Evolutionary conservation across 2,888 invertebrate species (phyloP), one percentile per base, ranked within the genome.

Genomic region (Formica aserva): DNA sequence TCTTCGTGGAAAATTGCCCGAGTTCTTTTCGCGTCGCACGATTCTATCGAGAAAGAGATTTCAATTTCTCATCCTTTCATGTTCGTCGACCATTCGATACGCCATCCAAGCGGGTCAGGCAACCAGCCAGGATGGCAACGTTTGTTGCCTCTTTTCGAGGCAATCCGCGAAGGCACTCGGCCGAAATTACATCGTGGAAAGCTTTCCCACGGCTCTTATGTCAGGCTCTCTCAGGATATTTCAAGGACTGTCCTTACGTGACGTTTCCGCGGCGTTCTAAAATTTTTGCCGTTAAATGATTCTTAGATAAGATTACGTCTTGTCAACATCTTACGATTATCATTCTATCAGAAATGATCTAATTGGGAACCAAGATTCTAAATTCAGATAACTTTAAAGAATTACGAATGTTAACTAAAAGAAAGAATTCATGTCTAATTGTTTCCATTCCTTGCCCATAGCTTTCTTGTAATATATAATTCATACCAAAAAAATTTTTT

Each of bases 1-100:
- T 45, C 5, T 9, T 15, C 11, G 3, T 48, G 3, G 11, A 48
- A 22, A 65, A 32, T 65, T 65, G 45, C 3, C 38, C 9, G 9
- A 72, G 57, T 26, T 60, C 11, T 60, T 29, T 41, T n/a, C n/a
- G 15, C 4, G 29, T 60, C 29, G 38, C 3, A 15, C n/a, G 0
- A 41, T 29, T 38, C 6, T 35, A n/a, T n/a, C 32, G 41, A 35
- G 22, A 75, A 35, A 62, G 84, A 85, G 86, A 89, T 89, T 90
- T 88, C 86, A 88, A 90, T 89, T 88, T 86, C 82, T 90, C 89
- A 87, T 90, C 86, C 88, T 86, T 90, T 90, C 86, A 87, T 80
- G 82, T 38, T 83, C 69, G 45, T 76, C 65, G 65, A 65, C 84
- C 69, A 90, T 90, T 89, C 85, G 89, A 87, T 87, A 83, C 67